Conservation (phyloP, 1,140 invertebrate species). For the Telenomus remus region DNA sequence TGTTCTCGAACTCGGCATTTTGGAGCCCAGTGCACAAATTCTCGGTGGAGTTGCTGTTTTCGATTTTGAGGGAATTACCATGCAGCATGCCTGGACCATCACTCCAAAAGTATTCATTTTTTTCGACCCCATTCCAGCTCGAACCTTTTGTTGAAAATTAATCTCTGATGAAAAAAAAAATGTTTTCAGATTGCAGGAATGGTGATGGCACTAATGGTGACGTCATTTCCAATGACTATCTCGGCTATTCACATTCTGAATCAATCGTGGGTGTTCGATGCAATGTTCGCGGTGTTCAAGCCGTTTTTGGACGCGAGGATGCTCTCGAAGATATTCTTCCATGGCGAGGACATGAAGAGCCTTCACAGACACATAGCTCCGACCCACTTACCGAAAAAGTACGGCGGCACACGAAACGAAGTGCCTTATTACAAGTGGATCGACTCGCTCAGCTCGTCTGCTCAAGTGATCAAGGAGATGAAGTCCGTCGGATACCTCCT, state of each 20-base stretch:
- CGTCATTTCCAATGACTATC: constrained; percentile 83
- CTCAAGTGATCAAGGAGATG: constrained; percentile 80
- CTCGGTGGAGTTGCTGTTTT: constrained; percentile 85
- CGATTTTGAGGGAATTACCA: constrained; percentile 81
- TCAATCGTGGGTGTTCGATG: constrained; percentile 87
- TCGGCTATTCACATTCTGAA: constrained; percentile 86
- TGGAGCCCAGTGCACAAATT: constrained; percentile 85
- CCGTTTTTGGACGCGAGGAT: constrained; percentile 82
- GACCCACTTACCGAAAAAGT: constrained; percentile 81
- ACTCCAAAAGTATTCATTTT: constrained; percentile 77
- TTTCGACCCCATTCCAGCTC: no score
- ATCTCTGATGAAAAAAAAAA: not conserved
- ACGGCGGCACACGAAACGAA: constrained; percentile 83
- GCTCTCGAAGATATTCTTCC: constrained; percentile 83
- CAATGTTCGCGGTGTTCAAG: constrained; percentile 85
- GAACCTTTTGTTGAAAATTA: not conserved
- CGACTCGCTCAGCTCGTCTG: constrained; percentile 77
- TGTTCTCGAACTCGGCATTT: constrained; percentile 82
- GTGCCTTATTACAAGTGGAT: constrained; percentile 85
- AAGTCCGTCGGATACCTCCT: constrained; percentile 78
- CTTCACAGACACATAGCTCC: constrained; percentile 84
- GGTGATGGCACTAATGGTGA: constrained; percentile 74
- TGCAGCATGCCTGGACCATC: constrained; percentile 83
- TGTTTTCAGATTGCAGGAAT: constrained; percentile 65
- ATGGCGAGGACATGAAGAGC: constrained; percentile 84